Conservation (phyloP, 2,888 invertebrate species). For the Druceiella hillmani region DNA sequence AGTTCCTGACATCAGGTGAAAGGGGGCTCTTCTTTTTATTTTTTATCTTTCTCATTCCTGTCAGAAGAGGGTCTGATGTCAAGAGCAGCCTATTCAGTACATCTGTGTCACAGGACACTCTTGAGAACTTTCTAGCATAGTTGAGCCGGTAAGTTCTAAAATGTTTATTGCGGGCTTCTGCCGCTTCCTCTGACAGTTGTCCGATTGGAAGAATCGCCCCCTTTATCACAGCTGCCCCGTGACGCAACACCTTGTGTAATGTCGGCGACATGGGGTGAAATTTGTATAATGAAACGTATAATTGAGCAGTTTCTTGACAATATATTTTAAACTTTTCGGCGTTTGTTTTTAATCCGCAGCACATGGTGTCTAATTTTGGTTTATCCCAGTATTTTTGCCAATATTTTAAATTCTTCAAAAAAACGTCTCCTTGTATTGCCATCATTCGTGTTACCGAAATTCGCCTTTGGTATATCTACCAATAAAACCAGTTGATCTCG, state of each 20-base stretch:
- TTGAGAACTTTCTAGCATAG: constrained; percentile 20
- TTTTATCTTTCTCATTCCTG: neutral
- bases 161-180: constrained; percentile 25
- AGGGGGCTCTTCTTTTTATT: too few species aligned
- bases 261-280: constrained; percentile 27
- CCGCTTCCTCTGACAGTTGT: constrained; percentile 24
- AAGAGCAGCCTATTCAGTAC: constrained; percentile 21
- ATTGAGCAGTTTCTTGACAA: constrained; percentile 16
- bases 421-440: too few species aligned
- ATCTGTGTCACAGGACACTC: constrained; percentile 17
- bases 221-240: constrained; percentile 22
- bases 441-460: too few species aligned
- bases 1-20: too few species aligned
- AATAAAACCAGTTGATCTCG: too few species aligned
- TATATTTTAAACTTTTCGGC: constrained; percentile 1
- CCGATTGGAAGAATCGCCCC: constrained; percentile 25
- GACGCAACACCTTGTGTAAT: constrained; percentile 26
- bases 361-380: too few species aligned
- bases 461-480: too few species aligned
- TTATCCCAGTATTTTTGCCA: too few species aligned
- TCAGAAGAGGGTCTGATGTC: constrained; percentile 12
- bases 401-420: too few species aligned
- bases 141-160: constrained; percentile 17
- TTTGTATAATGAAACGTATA: constrained; percentile 24
- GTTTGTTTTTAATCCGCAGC: constrained; percentile 1